Percentiles rank a stretch among this genome's conserved stretches.
phyloP scores from a whole-genome alignment of 2,797 vertebrate species.

The Cossypha heuglini region DNA sequence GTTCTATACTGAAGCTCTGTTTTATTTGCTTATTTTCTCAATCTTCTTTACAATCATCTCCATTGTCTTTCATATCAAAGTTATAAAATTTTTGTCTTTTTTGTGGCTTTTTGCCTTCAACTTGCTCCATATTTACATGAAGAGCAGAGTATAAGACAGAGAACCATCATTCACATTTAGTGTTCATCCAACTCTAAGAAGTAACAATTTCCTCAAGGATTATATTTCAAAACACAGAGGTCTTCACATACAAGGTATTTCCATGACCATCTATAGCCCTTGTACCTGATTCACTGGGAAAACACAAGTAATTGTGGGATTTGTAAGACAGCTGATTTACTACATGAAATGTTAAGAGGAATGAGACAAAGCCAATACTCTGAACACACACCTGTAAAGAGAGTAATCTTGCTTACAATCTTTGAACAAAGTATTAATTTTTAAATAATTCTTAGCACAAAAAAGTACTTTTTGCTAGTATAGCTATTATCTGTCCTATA shows the following conservation, averaged over 20 bases:
- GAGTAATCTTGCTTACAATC: background rate
- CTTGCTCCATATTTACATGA: background rate
- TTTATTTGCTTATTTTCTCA: background rate
- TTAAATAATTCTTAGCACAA: background rate
- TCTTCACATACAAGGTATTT: background rate
- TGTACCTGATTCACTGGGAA: background rate
- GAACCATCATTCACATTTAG: background rate
- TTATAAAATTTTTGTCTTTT: background rate
- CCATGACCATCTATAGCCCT: background rate
- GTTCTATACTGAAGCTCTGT: background rate
- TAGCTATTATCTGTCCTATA: background rate
- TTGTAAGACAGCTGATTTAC: background rate
- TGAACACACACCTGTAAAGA: background rate
- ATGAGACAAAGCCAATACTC: background rate
- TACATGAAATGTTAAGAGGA: background rate
- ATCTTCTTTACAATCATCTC: background rate
- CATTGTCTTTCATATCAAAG: background rate
- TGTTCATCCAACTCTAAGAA: background rate
- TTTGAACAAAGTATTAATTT: background rate
- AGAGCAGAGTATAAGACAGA: background rate
- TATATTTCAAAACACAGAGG: background rate
- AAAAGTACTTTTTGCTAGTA: background rate
- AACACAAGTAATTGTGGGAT: background rate
- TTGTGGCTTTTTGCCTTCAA: background rate
- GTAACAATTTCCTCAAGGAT: background rate